Percentiles rank a stretch among this genome's conserved stretches.
phyloP scores from a whole-genome alignment of 2,888 invertebrate species.

The Diarsia mendica region DNA sequence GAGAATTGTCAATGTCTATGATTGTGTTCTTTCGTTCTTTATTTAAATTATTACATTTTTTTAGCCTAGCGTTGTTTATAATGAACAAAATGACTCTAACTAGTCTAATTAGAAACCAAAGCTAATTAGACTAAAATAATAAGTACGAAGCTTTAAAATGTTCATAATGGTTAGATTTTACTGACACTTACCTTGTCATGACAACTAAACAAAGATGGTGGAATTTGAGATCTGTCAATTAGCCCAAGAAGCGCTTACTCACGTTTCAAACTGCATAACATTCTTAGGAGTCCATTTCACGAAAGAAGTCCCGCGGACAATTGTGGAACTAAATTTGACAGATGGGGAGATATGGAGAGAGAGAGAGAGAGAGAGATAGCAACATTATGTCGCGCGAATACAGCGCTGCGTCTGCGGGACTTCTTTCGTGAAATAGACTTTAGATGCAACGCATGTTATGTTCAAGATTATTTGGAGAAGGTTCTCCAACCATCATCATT shows the following conservation, averaged over 20 bases:
- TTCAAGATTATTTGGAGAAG: background rate
- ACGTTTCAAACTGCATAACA: background rate
- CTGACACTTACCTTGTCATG: background rate
- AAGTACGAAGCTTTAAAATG: background rate
- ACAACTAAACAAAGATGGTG: background rate
- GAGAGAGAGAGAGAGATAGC: too few relatives aligned
- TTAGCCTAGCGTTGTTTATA: background rate
- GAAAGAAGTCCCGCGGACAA: too few relatives aligned
- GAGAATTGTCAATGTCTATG: constrained; percentile 41
- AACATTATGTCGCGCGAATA: too few relatives aligned
- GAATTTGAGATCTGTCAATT: constrained; percentile 39
- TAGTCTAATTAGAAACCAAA: background rate
- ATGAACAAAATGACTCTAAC: background rate
- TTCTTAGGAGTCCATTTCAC: too few relatives aligned
- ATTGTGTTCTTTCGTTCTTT: constrained; percentile 22
- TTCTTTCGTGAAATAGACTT: too few relatives aligned
- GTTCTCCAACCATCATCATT: background rate
- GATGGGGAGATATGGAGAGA: too few relatives aligned
- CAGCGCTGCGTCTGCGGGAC: too few relatives aligned
- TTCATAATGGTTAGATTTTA: background rate
- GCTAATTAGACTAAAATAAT: background rate
- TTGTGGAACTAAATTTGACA: too few relatives aligned
- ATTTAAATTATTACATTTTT: background rate
- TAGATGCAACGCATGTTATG: background rate
- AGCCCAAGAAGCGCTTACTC: background rate